Base-by-base conservation (phyloP, 2,888 invertebrate genomes). In the Eilema griseolum region DNA sequence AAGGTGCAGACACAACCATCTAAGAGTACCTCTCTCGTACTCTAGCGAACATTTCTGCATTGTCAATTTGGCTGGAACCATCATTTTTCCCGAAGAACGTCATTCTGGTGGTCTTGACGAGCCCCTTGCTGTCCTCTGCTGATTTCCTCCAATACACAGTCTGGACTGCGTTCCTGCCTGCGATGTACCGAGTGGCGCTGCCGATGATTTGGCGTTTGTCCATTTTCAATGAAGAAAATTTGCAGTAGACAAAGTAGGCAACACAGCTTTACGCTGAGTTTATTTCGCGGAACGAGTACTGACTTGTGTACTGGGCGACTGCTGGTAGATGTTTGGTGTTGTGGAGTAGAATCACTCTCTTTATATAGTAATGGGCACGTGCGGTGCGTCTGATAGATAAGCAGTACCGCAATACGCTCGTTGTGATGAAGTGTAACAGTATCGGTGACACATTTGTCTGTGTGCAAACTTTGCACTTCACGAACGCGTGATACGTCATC, bases 91-190 rank as follows among this genome's bases (percentile, higher is more conserved):
- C 96, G 83, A 96, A 96, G 84, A 96, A 96, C 0, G 96, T 96
- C 82, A 95, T 96, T 81, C 94, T 96, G 10, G 96, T 95, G 14
- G 96, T 96, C 85, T 95, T 96, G 68, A 96, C 83, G 70, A 96
- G 92, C 14, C 95, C 95, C 46, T 95, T 95, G 76, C 91, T 92
- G 37, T 88, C 88, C 56, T 92, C 94, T 8, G 95, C 93, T 0
- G 93, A 90, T 61, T 96, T 95, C 83, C 97, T 95, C 97, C 97
- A 97, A 85, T 97, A 97, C 0, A 97, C 97, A 0, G 97, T 97
- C 86, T 97, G 97, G 28, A 97, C 96, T 1, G 97, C 97, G 84
- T 97, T 96, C 73, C 97, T 96, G 65, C 97, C 97, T 65, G 97
- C 96, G 78, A 97, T 96, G 88, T 97, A 97, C 71, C 97, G 96